Conservation (phyloP, 2,888 invertebrate genomes). For the Catocala sponsa region DNA sequence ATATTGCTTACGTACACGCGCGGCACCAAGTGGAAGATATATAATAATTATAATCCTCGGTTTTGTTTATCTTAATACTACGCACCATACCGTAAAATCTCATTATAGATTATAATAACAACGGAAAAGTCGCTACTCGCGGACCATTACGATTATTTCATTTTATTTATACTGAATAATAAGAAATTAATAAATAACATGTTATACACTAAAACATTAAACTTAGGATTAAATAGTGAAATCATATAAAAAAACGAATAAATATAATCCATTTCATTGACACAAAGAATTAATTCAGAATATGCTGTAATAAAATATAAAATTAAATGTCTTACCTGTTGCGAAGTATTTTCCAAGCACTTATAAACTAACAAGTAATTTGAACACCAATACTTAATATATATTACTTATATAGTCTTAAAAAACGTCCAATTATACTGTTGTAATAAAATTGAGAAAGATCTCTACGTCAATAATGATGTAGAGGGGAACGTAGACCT, state of each 20-base stretch:
- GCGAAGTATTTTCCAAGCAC: conserved; percentile 43
- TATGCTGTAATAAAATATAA: conserved; percentile 1
- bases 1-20: conserved; percentile 34
- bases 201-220: no score
- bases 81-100: conserved; percentile 41
- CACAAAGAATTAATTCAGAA: background rate
- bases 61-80: conserved; percentile 45
- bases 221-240: background rate
- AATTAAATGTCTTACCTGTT: conserved; percentile 45
- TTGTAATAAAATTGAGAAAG: conserved; percentile 44
- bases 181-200: background rate
- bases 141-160: conserved; percentile 7
- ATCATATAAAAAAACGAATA: background rate
- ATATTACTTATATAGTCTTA: conserved; percentile 20
- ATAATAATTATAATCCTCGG: conserved; percentile 27
- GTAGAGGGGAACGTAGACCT: conserved; percentile 55
- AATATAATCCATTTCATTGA: conserved; percentile 11
- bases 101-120: conserved; percentile 34
- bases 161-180: conserved; percentile 9
- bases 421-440: conserved; percentile 32
- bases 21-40: conserved; percentile 21
- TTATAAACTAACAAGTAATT: conserved; percentile 36
- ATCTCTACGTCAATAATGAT: conserved; percentile 42
- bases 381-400: conserved; percentile 41
- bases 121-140: conserved; percentile 14